These are phyloP conservation scores for Andricus curvator DNA, from an alignment of 2,888 invertebrate genomes.

Conservation along the genomic window DNA sequence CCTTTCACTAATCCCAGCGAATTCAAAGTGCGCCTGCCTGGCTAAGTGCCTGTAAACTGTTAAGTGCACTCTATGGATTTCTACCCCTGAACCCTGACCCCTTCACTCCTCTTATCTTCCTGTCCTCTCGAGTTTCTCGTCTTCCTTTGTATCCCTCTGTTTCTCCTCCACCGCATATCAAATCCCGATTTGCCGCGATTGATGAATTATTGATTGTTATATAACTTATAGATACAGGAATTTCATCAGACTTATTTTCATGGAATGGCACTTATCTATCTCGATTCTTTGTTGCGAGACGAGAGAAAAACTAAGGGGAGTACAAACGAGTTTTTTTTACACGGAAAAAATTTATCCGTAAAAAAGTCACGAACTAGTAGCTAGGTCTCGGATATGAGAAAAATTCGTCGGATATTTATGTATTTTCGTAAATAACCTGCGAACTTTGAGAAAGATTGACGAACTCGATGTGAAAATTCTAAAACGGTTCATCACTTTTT, in stretches of 20 bases:
- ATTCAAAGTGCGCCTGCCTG: conserved; percentile 40
- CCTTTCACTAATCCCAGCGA: conserved; percentile 35
- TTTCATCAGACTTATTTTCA: neutral
- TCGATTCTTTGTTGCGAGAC: neutral
- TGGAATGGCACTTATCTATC: neutral
- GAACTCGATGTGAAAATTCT: no score
- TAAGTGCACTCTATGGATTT: conserved; percentile 43
- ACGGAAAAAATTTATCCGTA: no score
- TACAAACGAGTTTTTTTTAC: neutral
- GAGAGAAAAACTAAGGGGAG: neutral
- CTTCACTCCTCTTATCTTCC: conserved; percentile 24
- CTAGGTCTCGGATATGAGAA: no score
- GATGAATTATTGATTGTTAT: conserved; percentile 16
- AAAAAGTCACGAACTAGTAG: no score
- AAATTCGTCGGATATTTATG: no score
- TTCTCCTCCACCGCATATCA: conserved; percentile 8
- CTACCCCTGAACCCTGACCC: conserved; percentile 20
- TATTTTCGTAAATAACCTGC: no score
- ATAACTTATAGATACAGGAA: neutral
- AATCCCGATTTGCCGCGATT: conserved; percentile 16
- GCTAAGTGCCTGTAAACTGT: conserved; percentile 43
- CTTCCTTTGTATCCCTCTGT: conserved; percentile 27
- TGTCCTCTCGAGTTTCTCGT: conserved; percentile 5
- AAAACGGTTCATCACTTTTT: no score
- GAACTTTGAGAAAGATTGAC: no score